Conservation (phyloP, 2,888 invertebrate genomes). For the Tillus elongatus region DNA sequence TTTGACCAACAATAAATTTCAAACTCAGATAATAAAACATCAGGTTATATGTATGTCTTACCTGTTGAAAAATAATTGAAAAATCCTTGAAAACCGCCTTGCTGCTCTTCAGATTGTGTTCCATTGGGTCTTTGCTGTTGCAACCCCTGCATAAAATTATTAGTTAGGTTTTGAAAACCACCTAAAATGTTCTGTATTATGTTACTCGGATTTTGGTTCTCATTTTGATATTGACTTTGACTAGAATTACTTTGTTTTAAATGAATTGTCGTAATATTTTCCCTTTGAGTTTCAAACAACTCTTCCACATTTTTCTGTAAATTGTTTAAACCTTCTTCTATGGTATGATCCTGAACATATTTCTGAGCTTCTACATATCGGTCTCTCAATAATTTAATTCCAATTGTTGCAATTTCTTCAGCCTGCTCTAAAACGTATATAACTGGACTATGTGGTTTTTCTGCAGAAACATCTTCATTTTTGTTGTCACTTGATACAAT, state of each 20-base stretch:
- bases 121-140: not conserved
- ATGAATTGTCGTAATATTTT: too few relatives aligned
- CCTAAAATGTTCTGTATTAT: not conserved
- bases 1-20: too few relatives aligned
- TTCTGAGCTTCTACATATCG: not conserved
- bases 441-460: not conserved
- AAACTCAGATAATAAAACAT: too few relatives aligned
- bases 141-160: not conserved
- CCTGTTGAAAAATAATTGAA: not conserved
- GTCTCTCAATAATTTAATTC: not conserved
- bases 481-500: not conserved
- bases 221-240: not conserved
- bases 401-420: not conserved
- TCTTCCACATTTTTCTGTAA: constrained; percentile 11
- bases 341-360: too few relatives aligned
- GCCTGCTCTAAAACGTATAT: not conserved
- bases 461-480: not conserved
- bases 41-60: too few relatives aligned
- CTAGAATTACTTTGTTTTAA: too few relatives aligned
- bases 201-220: constrained; percentile 1
- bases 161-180: constrained; percentile 1
- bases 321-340: constrained; percentile 7
- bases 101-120: not conserved
- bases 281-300: not conserved
- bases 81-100: not conserved